Conservation (phyloP, 2,888 invertebrate genomes). For the Agapostemon virescens region DNA sequence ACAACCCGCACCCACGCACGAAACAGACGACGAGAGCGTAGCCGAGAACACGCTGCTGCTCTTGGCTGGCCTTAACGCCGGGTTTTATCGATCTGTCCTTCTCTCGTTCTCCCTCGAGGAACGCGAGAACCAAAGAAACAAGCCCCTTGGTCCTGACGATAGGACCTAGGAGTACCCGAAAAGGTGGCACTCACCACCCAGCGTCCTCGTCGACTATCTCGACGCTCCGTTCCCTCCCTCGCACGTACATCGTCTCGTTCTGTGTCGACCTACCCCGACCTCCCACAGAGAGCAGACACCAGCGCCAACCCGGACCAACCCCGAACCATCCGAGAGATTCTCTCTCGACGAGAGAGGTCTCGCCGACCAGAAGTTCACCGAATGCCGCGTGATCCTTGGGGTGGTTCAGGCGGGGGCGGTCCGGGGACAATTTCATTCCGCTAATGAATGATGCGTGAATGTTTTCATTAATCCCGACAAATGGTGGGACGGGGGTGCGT, state of each 20-base stretch:
- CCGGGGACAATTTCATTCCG: constrained; percentile 29
- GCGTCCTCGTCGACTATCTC: constrained; percentile 64
- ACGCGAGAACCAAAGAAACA: constrained; percentile 36
- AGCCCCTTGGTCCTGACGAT: constrained; percentile 37
- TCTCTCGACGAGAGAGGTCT: constrained; percentile 49
- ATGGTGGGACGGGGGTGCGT: not conserved
- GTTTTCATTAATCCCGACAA: constrained; percentile 28
- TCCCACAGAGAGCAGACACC: constrained; percentile 19
- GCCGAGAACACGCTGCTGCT: not conserved
- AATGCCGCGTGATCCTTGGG: constrained; percentile 11
- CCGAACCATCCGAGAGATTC: constrained; percentile 17
- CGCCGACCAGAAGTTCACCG: constrained; percentile 11
- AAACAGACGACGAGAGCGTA: constrained; percentile 21
- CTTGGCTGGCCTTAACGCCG: constrained; percentile 30
- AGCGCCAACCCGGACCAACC: constrained; percentile 37
- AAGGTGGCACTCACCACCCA: constrained; percentile 59
- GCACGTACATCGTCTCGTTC: constrained; percentile 54
- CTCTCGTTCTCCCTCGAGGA: constrained; percentile 43
- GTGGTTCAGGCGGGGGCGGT: not conserved
- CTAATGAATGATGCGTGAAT: constrained; percentile 41
- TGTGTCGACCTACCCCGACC: constrained; percentile 44
- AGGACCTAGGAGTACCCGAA: constrained; percentile 55
- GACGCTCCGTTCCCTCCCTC: constrained; percentile 56
- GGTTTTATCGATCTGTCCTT: constrained; percentile 69
- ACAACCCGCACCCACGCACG: constrained; percentile 8